Conservation (phyloP, 2,888 invertebrate species). For the Teinopalpus imperialis region DNA sequence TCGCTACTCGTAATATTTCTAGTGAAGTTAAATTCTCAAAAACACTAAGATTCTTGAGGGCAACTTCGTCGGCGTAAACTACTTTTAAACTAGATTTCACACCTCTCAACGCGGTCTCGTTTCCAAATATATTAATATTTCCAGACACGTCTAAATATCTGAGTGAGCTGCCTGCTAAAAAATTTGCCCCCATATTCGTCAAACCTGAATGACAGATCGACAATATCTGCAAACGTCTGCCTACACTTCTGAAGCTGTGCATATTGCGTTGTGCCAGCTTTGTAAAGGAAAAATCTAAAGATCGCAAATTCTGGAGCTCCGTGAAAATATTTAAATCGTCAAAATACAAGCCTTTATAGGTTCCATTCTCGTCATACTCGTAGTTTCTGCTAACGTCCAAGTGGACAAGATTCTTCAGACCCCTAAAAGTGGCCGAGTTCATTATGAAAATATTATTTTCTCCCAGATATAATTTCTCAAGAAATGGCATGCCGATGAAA, state of each 20-base stretch:
- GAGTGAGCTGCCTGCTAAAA: conserved; percentile 67
- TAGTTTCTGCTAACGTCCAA: conserved; percentile 79
- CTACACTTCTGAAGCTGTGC: conserved; percentile 38
- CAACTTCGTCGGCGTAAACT: conserved; percentile 65
- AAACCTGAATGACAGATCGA: conserved; percentile 70
- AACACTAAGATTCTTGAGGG: conserved; percentile 55
- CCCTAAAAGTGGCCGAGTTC: conserved; percentile 55
- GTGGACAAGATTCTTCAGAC: conserved; percentile 60
- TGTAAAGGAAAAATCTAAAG: conserved; percentile 59
- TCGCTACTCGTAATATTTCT: conserved; percentile 65
- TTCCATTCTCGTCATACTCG: conserved; percentile 35
- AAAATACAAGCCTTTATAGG: conserved; percentile 33
- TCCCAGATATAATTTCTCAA: conserved; percentile 76
- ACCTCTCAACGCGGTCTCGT: conserved; percentile 54
- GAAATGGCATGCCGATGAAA: conserved; percentile 67
- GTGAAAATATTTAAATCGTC: conserved; percentile 38
- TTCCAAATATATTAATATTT: conserved; percentile 62
- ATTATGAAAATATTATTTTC: conserved; percentile 75
- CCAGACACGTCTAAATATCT: conserved; percentile 79
- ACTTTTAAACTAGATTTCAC: conserved; percentile 63
- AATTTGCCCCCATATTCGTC: conserved; percentile 45
- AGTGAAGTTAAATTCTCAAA: conserved; percentile 61
- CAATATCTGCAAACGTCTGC: conserved; percentile 45
- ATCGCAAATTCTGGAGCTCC: conserved; percentile 40
- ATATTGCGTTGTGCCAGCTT: conserved; percentile 40